phyloP scores from a whole-genome alignment of 2,113 vertebrate genomes.

The Salminus brasiliensis region DNA sequence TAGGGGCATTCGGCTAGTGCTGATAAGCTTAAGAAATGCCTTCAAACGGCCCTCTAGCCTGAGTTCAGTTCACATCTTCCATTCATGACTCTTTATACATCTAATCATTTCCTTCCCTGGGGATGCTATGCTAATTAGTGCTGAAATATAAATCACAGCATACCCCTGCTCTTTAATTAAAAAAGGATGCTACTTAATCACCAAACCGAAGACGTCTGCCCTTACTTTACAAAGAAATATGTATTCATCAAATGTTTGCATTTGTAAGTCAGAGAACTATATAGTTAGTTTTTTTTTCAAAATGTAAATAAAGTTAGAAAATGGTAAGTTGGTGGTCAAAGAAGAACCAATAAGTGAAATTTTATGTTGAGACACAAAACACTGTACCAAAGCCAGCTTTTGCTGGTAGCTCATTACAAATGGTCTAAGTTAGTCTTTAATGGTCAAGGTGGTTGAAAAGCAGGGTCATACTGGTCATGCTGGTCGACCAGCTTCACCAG shows the following conservation, averaged over 20 bases:
- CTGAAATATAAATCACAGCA: constrained; percentile 30
- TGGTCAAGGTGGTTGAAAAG: too few relatives aligned
- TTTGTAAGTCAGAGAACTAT: too few relatives aligned
- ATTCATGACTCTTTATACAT: constrained; percentile 27
- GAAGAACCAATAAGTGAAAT: too few relatives aligned
- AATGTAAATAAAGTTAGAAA: too few relatives aligned
- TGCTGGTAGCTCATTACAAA: too few relatives aligned
- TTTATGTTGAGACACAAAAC: too few relatives aligned
- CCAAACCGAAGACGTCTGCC: not conserved
- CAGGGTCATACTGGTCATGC: too few relatives aligned
- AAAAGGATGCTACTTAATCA: constrained; percentile 25
- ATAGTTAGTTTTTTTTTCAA: too few relatives aligned
- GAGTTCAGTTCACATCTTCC: not conserved
- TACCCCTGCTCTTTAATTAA: constrained; percentile 38
- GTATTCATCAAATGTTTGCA: not conserved
- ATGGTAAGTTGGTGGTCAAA: too few relatives aligned
- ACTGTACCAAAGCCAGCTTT: too few relatives aligned
- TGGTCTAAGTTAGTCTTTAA: too few relatives aligned
- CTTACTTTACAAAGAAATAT: not conserved
- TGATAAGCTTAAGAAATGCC: constrained; percentile 12
- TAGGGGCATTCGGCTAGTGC: not conserved
- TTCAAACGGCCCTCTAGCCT: constrained; percentile 15
- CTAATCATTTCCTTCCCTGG: constrained; percentile 27
- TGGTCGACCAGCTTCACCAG: too few relatives aligned
- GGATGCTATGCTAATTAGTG: constrained; percentile 36